Conservation (phyloP, 2,113 vertebrate species). For the Equus quagga region DNA sequence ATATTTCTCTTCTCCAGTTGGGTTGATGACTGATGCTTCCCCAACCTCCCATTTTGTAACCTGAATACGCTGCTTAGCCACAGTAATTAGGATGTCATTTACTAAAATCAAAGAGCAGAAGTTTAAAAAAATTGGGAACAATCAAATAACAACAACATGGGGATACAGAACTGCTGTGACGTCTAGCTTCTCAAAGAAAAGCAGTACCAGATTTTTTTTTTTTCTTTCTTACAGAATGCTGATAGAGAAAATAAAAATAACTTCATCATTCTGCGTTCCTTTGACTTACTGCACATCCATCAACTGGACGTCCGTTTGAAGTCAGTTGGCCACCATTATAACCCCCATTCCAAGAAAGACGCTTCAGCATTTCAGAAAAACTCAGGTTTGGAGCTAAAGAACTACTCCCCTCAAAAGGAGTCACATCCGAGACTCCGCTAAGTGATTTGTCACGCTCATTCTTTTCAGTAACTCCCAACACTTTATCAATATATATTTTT, state of each 20-base stretch:
- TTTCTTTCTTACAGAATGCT: constrained; percentile 54
- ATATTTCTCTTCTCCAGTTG: not conserved
- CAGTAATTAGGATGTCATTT: not conserved
- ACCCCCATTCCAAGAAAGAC: constrained; percentile 54
- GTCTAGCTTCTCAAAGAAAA: constrained; percentile 31
- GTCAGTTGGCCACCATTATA: not conserved
- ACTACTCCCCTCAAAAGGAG: constrained; percentile 18
- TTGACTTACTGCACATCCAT: constrained; percentile 55
- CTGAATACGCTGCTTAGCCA: constrained; percentile 17
- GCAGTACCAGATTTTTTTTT: not conserved
- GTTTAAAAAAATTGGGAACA: not conserved
- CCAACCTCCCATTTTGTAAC: not conserved
- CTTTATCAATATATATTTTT: not conserved
- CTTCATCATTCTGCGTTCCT: constrained; percentile 51
- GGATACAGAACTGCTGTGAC: constrained; percentile 8
- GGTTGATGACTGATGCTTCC: not conserved
- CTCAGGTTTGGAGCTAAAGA: not conserved
- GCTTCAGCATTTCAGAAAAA: constrained; percentile 57
- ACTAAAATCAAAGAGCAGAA: constrained; percentile 35
- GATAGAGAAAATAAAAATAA: constrained; percentile 68
- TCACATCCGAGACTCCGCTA: not conserved
- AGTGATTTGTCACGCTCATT: constrained; percentile 32
- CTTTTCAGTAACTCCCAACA: constrained; percentile 53
- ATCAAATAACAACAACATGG: not conserved
- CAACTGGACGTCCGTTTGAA: constrained; percentile 1